Evolutionary conservation across 2,888 invertebrate genomes (phyloP).

Genomic region (Tryphoninae sp.): DNA sequence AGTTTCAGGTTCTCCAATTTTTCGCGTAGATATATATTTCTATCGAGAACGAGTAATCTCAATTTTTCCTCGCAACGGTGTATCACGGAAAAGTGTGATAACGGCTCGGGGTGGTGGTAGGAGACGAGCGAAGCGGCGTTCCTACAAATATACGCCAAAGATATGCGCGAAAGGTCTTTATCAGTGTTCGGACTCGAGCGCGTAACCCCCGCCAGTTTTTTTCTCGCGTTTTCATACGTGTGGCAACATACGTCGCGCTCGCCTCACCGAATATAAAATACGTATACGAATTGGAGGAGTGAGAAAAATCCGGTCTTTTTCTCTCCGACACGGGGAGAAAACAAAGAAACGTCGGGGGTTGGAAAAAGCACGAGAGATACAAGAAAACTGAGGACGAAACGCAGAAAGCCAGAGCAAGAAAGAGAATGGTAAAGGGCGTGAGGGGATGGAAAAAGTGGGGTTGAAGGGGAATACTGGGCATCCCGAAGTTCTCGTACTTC

Average conservation of each 20-base stretch:
- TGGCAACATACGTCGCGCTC: neutral
- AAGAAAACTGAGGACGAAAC: constrained; percentile 42
- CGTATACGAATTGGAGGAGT: constrained; percentile 23
- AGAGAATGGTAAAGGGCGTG: constrained; percentile 17
- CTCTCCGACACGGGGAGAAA: constrained; percentile 20
- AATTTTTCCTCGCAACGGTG: neutral
- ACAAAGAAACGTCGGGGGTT: constrained; percentile 45
- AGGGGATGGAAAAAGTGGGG: constrained; percentile 19
- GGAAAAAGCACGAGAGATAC: constrained; percentile 50
- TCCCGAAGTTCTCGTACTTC: constrained; percentile 62
- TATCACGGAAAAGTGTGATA: neutral
- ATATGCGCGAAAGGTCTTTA: neutral
- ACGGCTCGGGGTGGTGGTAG: neutral
- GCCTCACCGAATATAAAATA: neutral
- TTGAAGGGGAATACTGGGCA: constrained; percentile 27
- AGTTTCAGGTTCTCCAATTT: neutral
- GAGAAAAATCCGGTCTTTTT: constrained; percentile 25
- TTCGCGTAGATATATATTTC: neutral
- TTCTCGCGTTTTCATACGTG: neutral
- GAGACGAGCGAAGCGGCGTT: neutral
- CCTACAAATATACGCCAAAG: neutral
- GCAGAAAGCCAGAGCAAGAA: constrained; percentile 50
- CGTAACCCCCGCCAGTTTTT: neutral
- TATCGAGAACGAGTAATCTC: constrained; percentile 14
- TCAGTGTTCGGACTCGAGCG: neutral